Evolutionary conservation across 2,113 vertebrate genomes (phyloP).

Genomic region (human): DNA sequence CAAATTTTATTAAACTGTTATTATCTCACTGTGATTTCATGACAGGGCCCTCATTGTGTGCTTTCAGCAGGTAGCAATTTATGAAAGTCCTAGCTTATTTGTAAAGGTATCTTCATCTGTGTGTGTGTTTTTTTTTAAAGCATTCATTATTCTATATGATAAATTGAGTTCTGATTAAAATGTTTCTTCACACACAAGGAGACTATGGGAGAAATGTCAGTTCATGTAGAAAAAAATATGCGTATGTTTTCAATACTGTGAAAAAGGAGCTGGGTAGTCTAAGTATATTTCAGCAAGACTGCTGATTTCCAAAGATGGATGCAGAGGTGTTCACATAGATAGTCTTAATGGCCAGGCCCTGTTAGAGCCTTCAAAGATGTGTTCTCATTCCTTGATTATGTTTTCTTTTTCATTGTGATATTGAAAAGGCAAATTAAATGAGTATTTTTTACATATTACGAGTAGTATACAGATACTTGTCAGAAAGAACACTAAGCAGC

Average conservation of each 20-base stretch:
- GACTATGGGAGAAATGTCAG: constrained; percentile 12
- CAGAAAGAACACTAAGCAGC: constrained; percentile 42
- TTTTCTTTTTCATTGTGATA: constrained; percentile 27
- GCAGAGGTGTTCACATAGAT: background rate
- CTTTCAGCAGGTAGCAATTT: constrained; percentile 53
- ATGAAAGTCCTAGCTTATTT: background rate
- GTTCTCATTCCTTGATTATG: constrained; percentile 27
- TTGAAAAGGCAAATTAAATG: constrained; percentile 62
- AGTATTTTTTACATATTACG: constrained; percentile 35
- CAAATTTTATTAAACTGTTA: constrained; percentile 53
- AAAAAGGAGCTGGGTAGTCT: background rate
- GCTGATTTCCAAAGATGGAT: background rate
- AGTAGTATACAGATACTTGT: constrained; percentile 55
- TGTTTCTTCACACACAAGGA: constrained; percentile 5
- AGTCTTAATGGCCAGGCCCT: background rate
- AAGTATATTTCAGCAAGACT: background rate
- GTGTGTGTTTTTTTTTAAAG: background rate
- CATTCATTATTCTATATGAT: constrained; percentile 62
- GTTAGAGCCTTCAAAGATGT: background rate
- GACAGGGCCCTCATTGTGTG: constrained; percentile 34
- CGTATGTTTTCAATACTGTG: background rate
- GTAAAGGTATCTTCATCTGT: constrained; percentile 58
- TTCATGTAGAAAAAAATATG: background rate
- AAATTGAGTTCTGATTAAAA: constrained; percentile 41
- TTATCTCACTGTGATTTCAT: constrained; percentile 59